These are phyloP conservation scores for Exocentrus adspersus DNA, from an alignment of 2,888 invertebrate genomes.

Conservation along the genomic window DNA sequence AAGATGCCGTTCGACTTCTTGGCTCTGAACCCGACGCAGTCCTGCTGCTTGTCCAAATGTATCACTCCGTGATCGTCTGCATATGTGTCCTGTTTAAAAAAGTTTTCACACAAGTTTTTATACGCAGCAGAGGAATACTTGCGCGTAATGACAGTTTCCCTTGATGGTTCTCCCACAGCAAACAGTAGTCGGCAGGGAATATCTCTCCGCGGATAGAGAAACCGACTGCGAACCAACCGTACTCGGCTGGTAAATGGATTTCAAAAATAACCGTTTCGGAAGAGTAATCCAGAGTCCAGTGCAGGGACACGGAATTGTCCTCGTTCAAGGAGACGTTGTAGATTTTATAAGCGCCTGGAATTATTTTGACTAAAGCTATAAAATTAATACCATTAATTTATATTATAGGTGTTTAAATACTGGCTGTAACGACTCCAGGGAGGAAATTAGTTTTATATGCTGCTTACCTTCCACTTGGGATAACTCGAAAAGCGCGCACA, in stretches of 20 bases:
- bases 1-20: slow-evolving; percentile 67
- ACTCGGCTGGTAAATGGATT: slow-evolving; percentile 65
- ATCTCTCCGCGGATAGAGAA: slow-evolving; percentile 84
- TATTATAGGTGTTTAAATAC: neutral
- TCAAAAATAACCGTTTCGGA: slow-evolving; percentile 64
- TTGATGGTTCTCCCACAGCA: slow-evolving; percentile 80
- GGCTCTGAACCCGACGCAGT: slow-evolving; percentile 73
- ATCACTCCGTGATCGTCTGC: slow-evolving; percentile 75
- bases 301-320: slow-evolving; percentile 59
- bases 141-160: slow-evolving; percentile 69
- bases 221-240: slow-evolving; percentile 84
- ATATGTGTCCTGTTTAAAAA: slow-evolving; percentile 73
- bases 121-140: slow-evolving; percentile 12
- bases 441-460: no score
- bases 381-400: neutral
- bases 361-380: no score
- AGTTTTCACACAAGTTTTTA: no score
- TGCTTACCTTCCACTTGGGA: slow-evolving; percentile 8
- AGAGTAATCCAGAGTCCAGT: slow-evolving; percentile 65
- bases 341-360: slow-evolving; percentile 42
- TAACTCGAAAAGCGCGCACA: slow-evolving; percentile 12
- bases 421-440: no score
- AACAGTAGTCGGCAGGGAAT: slow-evolving; percentile 81
- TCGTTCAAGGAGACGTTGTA: slow-evolving; percentile 61
- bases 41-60: slow-evolving; percentile 75